Evolutionary conservation across 2,113 vertebrate species (phyloP).

Genomic region (Larimichthys crocea): DNA sequence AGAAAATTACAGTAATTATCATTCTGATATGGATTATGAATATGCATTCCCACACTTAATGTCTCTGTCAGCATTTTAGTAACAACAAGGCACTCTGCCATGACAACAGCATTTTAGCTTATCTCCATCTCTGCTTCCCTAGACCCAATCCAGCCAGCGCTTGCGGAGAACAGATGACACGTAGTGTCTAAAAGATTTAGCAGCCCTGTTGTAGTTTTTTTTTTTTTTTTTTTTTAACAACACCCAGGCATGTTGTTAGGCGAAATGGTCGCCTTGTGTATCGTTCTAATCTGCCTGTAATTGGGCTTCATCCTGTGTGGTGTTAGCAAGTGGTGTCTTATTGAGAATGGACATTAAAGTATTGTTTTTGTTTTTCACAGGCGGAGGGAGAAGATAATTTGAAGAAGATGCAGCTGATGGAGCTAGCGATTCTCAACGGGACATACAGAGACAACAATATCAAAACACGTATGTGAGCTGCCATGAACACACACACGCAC

Average conservation of each 20-base stretch:
- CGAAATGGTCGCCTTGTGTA: slow-evolving; percentile 35
- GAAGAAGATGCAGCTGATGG: slow-evolving; percentile 91
- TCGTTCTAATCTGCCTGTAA: slow-evolving; percentile 31
- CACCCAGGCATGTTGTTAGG: slow-evolving; percentile 9
- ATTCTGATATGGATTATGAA: slow-evolving; percentile 80
- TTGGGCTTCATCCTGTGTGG: slow-evolving; percentile 7
- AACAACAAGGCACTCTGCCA: slow-evolving; percentile 62
- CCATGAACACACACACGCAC: background rate
- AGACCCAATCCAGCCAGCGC: slow-evolving; percentile 37
- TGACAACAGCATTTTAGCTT: slow-evolving; percentile 65
- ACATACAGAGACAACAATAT: slow-evolving; percentile 89
- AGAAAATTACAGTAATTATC: slow-evolving; percentile 80
- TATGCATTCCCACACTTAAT: slow-evolving; percentile 74
- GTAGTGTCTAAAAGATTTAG: slow-evolving; percentile 39
- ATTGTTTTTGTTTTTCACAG: slow-evolving; percentile 57
- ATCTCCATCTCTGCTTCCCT: slow-evolving; percentile 51
- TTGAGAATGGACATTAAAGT: slow-evolving; percentile 15
- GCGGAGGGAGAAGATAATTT: slow-evolving; percentile 89
- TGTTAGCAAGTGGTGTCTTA: slow-evolving; percentile 6
- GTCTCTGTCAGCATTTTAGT: slow-evolving; percentile 73
- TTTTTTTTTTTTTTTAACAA: slow-evolving; percentile 9
- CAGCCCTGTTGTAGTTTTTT: background rate
- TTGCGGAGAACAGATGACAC: slow-evolving; percentile 46
- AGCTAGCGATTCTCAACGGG: slow-evolving; percentile 88
- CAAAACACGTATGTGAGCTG: slow-evolving; percentile 84